phyloP scores from a whole-genome alignment of 2,113 vertebrate species.

The Sarotherodon lohbergeri region DNA sequence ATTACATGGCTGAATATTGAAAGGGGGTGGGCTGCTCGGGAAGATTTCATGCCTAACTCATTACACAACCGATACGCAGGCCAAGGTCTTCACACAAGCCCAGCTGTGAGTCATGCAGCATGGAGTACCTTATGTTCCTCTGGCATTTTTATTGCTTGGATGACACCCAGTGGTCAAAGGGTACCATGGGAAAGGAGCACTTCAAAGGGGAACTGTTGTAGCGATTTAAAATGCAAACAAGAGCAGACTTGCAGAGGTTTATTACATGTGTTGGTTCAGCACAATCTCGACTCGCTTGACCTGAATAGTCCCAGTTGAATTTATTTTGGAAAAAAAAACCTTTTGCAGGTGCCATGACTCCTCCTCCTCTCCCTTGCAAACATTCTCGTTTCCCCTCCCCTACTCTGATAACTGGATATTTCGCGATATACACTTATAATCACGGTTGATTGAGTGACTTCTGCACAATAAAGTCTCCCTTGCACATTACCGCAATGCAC shows the following conservation, averaged over 20 bases:
- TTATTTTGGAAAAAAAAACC: background rate
- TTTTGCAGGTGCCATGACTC: background rate
- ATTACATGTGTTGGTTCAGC: background rate
- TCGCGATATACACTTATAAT: background rate
- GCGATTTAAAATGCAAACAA: background rate
- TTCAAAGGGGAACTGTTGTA: background rate
- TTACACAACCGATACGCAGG: constrained; percentile 49
- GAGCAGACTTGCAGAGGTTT: background rate
- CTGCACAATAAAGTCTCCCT: background rate
- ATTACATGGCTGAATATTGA: background rate
- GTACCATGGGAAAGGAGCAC: background rate
- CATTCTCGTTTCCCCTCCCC: background rate
- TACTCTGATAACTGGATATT: background rate
- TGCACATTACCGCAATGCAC: background rate
- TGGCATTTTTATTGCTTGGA: constrained; percentile 62
- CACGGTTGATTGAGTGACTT: background rate
- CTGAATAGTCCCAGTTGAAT: background rate
- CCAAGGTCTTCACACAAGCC: constrained; percentile 40
- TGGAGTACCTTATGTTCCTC: constrained; percentile 17
- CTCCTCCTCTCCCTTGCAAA: background rate
- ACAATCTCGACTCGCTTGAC: background rate
- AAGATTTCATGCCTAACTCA: constrained; percentile 23
- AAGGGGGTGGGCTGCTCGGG: background rate
- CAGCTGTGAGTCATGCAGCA: constrained; percentile 62
- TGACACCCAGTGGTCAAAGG: constrained; percentile 72